These are phyloP conservation scores for Ceratitis capitata DNA, from an alignment of 1,140 invertebrate species.

Conservation along the genomic window DNA sequence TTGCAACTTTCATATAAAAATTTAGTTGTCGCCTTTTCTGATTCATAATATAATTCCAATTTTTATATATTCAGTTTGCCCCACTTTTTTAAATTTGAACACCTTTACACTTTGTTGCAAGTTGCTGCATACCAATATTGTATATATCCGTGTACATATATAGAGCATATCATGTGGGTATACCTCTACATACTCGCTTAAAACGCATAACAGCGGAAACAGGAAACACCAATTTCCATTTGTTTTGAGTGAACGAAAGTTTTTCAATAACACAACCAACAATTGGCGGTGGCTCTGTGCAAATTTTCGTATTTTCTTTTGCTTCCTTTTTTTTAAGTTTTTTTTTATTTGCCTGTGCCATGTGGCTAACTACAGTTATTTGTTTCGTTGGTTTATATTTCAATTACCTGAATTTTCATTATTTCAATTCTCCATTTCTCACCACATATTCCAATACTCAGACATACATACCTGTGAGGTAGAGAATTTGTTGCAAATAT, in stretches of 20 bases:
- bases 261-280: neutral
- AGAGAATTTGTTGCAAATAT: no score
- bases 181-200: neutral
- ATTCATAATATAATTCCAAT: no score
- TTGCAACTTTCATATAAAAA: no score
- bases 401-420: slow-evolving; percentile 14
- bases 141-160: no score
- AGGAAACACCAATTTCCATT: neutral
- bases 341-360: neutral
- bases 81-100: no score
- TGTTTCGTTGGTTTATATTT: neutral
- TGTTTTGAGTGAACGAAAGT: neutral
- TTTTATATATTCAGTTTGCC: no score
- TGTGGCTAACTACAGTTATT: neutral
- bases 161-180: no score
- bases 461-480: neutral
- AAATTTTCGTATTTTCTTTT: neutral
- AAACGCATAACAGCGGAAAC: neutral
- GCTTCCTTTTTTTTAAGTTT: neutral
- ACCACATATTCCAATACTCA: neutral
- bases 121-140: no score
- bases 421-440: neutral
- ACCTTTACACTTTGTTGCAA: no score
- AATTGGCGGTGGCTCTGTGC: neutral
- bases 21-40: no score